Percentiles rank a stretch among this genome's conserved stretches.
Evolutionary conservation across 1,140 invertebrate genomes (phyloP).

Genomic region (Papilio dardanus): DNA sequence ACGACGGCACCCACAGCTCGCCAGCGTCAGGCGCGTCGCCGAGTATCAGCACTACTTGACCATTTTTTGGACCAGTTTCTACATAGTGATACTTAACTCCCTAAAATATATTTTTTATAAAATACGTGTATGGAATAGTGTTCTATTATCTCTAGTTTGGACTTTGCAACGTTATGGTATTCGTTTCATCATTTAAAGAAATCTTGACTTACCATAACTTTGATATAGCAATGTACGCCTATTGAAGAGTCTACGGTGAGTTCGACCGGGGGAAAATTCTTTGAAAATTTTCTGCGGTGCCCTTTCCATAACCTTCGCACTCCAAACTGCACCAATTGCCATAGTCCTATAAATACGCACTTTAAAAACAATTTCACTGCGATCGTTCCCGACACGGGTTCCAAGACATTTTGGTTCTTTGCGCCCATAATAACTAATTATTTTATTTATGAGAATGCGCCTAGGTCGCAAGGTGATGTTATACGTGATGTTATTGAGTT

Average conservation of each 20-base stretch:
- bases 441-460: slow-evolving; percentile 7
- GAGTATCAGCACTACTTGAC: slow-evolving; percentile 62
- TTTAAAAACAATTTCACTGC: slow-evolving; percentile 64
- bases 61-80: slow-evolving; percentile 66
- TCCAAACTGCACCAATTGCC: slow-evolving; percentile 66
- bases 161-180: neutral
- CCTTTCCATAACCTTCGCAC: slow-evolving; percentile 74
- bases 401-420: slow-evolving; percentile 57
- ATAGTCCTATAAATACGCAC: slow-evolving; percentile 65
- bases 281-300: slow-evolving; percentile 60
- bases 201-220: slow-evolving; percentile 63
- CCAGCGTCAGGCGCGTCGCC: slow-evolving; percentile 70
- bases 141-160: slow-evolving; percentile 4
- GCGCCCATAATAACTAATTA: slow-evolving; percentile 54
- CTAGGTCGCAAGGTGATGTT: slow-evolving; percentile 26
- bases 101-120: slow-evolving; percentile 61
- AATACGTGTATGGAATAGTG: neutral
- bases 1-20: slow-evolving; percentile 64
- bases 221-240: slow-evolving; percentile 74
- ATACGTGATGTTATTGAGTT: slow-evolving; percentile 37
- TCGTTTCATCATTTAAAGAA: neutral
- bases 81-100: slow-evolving; percentile 78
- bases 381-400: slow-evolving; percentile 67
- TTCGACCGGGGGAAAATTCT: slow-evolving; percentile 60
- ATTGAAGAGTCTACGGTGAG: slow-evolving; percentile 70